These are phyloP conservation scores for Catharus minimus DNA, from an alignment of 2,113 vertebrate genomes.

Conservation along the genomic window DNA sequence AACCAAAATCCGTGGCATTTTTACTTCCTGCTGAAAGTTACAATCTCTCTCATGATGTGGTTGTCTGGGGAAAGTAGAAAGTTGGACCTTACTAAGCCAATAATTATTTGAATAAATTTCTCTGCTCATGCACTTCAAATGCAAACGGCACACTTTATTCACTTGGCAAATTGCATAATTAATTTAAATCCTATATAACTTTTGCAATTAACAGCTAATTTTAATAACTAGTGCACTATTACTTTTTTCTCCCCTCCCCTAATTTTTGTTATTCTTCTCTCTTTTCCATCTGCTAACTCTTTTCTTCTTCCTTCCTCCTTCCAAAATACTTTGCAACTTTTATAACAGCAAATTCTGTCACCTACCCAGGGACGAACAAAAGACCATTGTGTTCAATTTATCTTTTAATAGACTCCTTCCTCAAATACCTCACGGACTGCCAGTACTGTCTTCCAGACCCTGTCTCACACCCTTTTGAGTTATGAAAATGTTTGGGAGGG, in stretches of 20 bases:
- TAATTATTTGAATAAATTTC: neutral
- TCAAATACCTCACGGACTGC: constrained; percentile 19
- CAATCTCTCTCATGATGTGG: neutral
- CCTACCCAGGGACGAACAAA: constrained; percentile 47
- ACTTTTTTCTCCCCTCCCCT: neutral
- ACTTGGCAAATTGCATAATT: neutral
- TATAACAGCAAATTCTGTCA: constrained; percentile 53
- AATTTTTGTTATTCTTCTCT: neutral
- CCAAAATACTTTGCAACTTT: constrained; percentile 44
- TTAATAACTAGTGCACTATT: neutral
- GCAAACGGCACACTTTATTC: neutral
- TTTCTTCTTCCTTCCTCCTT: constrained; percentile 52
- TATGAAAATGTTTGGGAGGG: constrained; percentile 58
- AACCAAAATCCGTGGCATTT: neutral
- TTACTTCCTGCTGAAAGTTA: neutral
- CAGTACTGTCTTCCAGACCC: constrained; percentile 47
- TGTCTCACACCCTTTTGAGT: constrained; percentile 50
- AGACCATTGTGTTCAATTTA: constrained; percentile 51
- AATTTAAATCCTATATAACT: neutral
- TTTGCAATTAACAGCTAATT: constrained; percentile 8
- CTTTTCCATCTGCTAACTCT: constrained; percentile 45
- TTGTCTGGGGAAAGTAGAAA: neutral
- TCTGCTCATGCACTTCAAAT: neutral
- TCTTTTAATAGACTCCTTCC: constrained; percentile 60
- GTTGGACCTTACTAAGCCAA: neutral